Evolutionary conservation across 2,888 invertebrate species (phyloP), one percentile per base, ranked within the genome.

Genomic region (Parascotia fuliginaria): DNA sequence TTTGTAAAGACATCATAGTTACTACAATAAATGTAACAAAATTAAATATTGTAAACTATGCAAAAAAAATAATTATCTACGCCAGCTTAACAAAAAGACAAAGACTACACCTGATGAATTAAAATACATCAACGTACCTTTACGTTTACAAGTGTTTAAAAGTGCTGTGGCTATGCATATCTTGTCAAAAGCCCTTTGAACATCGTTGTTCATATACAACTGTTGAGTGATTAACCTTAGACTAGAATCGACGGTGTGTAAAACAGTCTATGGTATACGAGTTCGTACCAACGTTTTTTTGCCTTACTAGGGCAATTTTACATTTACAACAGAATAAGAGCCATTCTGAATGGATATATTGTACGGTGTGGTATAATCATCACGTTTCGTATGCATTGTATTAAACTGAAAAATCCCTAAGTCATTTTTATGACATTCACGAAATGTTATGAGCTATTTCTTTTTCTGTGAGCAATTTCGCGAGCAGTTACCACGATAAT

Each of bases 141-240:
- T 19, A 5, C 19, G 2, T 3, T 19, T 19, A 19, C 5, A 19
- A 19, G 19, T 19, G 2, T 3, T 4, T 24, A 24, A 24, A 24
- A 24, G 24, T 24, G 7, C 9, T 33, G n/a, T 14, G 11, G 15
- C 7, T n/a, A 42, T 9, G 37, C 14, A 39, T 1, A 22, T 13
- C 42, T 54, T 5, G 16, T 59, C 49, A 54, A 11, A 19, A 43
- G 22, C 11, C 9, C 19, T 42, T 41, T 16, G 42, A 40, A 45
- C 16, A 28, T 27, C 11, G 34, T 41, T 54, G 42, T 59, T 36
- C 48, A 33, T 16, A 36, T 36, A 31, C 51, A 9, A 32, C 29
- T 51, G 47, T 58, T 62, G 58, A 54, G 54, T 57, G 61, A 61
- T 61, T 48, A 58, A 61, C 54, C 41, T 42, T 32, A 19, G 45